phyloP scores from a whole-genome alignment of 35 echinoderm and acorn worm species.

The Amphiura filiformis region DNA sequence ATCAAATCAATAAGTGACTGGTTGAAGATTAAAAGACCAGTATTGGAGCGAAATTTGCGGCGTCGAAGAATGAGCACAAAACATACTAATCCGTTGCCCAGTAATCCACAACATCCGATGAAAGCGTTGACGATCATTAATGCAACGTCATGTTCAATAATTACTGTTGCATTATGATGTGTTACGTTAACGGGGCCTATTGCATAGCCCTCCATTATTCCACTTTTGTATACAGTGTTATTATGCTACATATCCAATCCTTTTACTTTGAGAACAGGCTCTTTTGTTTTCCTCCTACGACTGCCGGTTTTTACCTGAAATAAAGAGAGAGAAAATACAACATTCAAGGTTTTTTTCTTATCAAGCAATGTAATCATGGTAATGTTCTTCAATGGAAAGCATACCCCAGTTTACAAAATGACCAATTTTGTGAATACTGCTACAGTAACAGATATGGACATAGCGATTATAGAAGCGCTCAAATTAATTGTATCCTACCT shows the following conservation, averaged over 20 bases:
- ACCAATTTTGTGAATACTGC: not conserved
- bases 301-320: too few relatives aligned
- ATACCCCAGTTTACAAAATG: not conserved
- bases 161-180: not conserved
- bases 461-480: not conserved
- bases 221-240: not conserved
- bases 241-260: not conserved
- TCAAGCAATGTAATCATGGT: not conserved
- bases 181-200: not conserved
- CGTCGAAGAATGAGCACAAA: slow-evolving; percentile 67
- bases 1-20: slow-evolving; percentile 85
- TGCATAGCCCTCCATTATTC: not conserved
- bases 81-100: slow-evolving; percentile 72
- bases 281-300: not conserved
- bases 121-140: slow-evolving; percentile 53
- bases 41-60: slow-evolving; percentile 65
- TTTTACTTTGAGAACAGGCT: not conserved
- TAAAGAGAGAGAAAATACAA: not conserved
- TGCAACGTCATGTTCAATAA: slow-evolving; percentile 2
- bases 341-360: not conserved
- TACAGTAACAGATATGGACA: not conserved
- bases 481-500: slow-evolving; percentile 2
- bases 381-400: not conserved
- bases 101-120: slow-evolving; percentile 65
- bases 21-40: slow-evolving; percentile 82